These are phyloP conservation scores for Gymnoscelis rufifasciata DNA, from an alignment of 2,888 invertebrate species.

Conservation along the genomic window DNA sequence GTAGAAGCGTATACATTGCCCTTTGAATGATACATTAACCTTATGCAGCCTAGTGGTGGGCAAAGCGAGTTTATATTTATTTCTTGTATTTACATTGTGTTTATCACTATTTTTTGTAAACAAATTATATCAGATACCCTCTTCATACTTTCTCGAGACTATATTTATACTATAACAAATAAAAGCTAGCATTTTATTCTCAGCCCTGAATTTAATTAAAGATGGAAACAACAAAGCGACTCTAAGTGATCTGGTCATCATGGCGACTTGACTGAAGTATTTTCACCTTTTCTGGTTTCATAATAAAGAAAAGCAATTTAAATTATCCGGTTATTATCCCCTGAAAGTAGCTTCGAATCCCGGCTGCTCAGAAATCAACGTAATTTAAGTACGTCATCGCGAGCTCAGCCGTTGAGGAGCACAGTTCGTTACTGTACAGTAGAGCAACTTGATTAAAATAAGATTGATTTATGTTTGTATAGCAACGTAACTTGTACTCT, in stretches of 20 bases:
- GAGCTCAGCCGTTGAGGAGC: constrained; percentile 10
- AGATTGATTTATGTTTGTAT: no score
- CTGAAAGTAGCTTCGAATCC: constrained; percentile 17
- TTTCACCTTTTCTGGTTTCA: constrained; percentile 13
- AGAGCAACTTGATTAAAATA: constrained; percentile 4
- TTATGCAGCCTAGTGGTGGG: no score
- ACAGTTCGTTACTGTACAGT: constrained; percentile 2
- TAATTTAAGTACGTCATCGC: constrained; percentile 22
- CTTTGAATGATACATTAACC: no score
- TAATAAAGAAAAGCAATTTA: constrained; percentile 23
- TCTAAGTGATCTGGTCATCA: constrained; percentile 7
- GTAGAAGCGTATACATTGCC: no score
- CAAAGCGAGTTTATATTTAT: no score
- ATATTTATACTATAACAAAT: not conserved
- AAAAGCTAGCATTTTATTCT: not conserved
- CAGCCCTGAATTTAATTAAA: not conserved
- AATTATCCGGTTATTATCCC: constrained; percentile 24
- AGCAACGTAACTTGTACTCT: no score
- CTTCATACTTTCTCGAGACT: no score
- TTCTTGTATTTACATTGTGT: no score
- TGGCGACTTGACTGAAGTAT: constrained; percentile 13
- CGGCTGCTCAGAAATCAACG: constrained; percentile 19
- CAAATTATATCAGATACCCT: no score
- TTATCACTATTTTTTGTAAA: no score
- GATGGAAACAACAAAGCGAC: not conserved